A percentile compares a stretch with the other conserved stretches of the same genome.
phyloP scores from a whole-genome alignment of 2,888 invertebrate genomes.

The Cephus rjabovi region DNA sequence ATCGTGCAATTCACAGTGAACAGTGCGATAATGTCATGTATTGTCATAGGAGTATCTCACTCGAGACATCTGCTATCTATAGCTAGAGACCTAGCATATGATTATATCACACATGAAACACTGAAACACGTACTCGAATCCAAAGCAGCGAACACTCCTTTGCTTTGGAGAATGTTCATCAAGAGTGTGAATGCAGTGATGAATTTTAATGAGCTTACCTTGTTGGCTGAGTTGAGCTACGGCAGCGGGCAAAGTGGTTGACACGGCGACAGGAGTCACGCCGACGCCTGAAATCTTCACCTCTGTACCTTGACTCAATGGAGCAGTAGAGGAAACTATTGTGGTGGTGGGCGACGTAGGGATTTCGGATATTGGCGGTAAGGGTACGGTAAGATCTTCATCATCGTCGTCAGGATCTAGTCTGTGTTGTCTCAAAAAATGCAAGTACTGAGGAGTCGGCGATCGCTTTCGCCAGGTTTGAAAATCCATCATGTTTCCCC shows the following conservation, averaged over 20 bases:
- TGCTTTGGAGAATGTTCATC: not conserved
- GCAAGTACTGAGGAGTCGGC: slow-evolving; percentile 78
- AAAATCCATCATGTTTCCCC: slow-evolving; percentile 91
- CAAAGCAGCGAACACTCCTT: not conserved
- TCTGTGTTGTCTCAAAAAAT: slow-evolving; percentile 80
- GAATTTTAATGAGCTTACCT: slow-evolving; percentile 62
- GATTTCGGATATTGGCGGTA: slow-evolving; percentile 36
- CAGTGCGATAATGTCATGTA: slow-evolving; percentile 7
- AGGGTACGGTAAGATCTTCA: slow-evolving; percentile 61
- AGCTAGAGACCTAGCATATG: slow-evolving; percentile 5
- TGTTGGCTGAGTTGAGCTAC: slow-evolving; percentile 73
- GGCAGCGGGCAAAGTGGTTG: slow-evolving; percentile 73
- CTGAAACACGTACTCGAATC: not conserved
- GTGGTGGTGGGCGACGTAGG: slow-evolving; percentile 30
- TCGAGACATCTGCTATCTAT: not conserved
- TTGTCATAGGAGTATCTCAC: slow-evolving; percentile 3
- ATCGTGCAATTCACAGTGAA: slow-evolving; percentile 1
- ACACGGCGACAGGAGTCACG: slow-evolving; percentile 72
- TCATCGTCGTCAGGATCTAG: slow-evolving; percentile 74
- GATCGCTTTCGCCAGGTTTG: slow-evolving; percentile 86
- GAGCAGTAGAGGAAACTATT: slow-evolving; percentile 31
- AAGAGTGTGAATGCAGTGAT: slow-evolving; percentile 1
- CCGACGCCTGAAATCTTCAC: slow-evolving; percentile 73
- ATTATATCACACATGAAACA: not conserved
- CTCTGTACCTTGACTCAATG: slow-evolving; percentile 67